phyloP scores from a whole-genome alignment of 2,888 invertebrate species.

The Drosophila imparisetae region DNA sequence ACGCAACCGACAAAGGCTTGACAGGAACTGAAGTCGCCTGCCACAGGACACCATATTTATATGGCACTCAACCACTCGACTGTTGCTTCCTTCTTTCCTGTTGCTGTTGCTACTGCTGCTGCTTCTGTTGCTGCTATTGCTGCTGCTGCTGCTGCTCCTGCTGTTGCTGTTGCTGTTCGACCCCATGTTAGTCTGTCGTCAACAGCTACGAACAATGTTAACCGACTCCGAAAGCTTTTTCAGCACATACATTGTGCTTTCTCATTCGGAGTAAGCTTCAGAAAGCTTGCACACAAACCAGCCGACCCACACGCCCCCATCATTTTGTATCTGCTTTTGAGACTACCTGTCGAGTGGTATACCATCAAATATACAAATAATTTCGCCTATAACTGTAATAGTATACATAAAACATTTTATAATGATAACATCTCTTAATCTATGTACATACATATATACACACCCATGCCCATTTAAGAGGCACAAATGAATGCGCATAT shows the following conservation, averaged over 20 bases:
- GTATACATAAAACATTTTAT: not conserved
- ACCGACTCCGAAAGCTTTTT: constrained; percentile 48
- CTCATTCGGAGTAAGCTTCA: constrained; percentile 25
- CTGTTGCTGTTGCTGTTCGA: not conserved
- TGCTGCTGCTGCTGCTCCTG: not conserved
- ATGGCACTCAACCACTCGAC: constrained; percentile 36
- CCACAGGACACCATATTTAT: constrained; percentile 65
- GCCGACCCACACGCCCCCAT: not conserved
- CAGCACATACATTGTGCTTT: constrained; percentile 1
- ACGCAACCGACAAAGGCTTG: constrained; percentile 73
- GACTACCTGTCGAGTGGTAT: not conserved
- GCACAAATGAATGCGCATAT: not conserved
- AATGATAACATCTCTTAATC: not conserved
- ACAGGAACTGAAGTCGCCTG: constrained; percentile 69
- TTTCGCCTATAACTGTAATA: not conserved
- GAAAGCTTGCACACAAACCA: not conserved
- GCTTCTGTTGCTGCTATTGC: not conserved
- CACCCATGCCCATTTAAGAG: not conserved
- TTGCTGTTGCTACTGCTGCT: constrained; percentile 25
- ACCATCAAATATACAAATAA: not conserved
- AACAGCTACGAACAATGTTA: constrained; percentile 33
- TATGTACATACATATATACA: not conserved
- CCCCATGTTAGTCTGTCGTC: constrained; percentile 23
- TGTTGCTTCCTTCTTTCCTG: constrained; percentile 56
- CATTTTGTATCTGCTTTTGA: not conserved